Base-by-base conservation (phyloP, 2,888 invertebrate species). In the Endotricha flammealis region DNA sequence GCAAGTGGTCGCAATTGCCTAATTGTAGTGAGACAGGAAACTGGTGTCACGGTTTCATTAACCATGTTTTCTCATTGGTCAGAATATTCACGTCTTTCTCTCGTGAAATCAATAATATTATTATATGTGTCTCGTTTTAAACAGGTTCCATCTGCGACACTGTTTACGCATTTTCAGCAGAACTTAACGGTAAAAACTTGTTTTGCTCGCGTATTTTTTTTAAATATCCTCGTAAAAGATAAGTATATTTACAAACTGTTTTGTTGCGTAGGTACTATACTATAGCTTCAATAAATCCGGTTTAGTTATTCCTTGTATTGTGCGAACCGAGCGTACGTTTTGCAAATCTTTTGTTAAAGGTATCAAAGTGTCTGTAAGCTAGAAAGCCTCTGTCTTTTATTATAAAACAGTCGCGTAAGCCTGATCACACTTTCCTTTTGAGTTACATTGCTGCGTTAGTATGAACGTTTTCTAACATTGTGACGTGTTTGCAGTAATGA, bases 151-250 rank as follows among this genome's bases (percentile, higher is more conserved):
- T 54, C 59, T 46, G 45, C 48, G 50, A 48, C 44, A 39, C 39
- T 71, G 68, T 68, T 77, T 72, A 66, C 67, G 60, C 56, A 59
- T 63, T 66, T 81, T 80, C 81, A 77, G 74, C 50, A 53, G 57
- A 43, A 53, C 47, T 48, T 77, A 85, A 83, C 85, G 78, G 85
- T 77, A 81, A 45, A 77, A 78, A 83, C 85, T 50, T 44, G 85
- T 82, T 80, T 62, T 59, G 48, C 50, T 58, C 63, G 65, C 68
- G 64, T 61, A 58, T 62, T 70, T 71, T 70, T 61, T 61, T n/a
- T n/a, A n/a, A 60, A 49, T 48, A 40, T 39, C 38, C 36, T 41
- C 36, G 43, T 56, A 54, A 40, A 29, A 17, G 30, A 39, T 43
- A 45, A 56, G 46, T 49, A 53, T 78, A 76, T 78, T 78, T 78